Evolutionary conservation across 2,797 vertebrate species (phyloP), one percentile per base, ranked within the genome.

Genomic region (Leuciscus waleckii): DNA sequence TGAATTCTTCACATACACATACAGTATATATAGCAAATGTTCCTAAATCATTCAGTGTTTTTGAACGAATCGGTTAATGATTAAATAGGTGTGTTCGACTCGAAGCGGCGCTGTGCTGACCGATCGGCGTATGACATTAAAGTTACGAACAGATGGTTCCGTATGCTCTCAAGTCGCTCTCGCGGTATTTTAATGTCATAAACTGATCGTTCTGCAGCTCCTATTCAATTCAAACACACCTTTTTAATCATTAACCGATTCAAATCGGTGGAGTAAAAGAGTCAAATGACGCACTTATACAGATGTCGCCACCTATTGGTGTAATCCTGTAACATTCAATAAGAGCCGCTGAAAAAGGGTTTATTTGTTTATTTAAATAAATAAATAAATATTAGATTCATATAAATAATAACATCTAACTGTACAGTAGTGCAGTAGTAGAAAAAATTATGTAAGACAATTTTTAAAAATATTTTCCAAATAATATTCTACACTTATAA

Each of bases 291-390:
- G 37, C 49, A 23, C 73, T 76, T 21, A 14, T 56, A 23, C 13
- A 56, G 32, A 16, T 37, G 21, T n/a, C 32, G 2, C 74, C 32
- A 76, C 49, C 74, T 76, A 76, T 35, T 56, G 32, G 11, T 14
- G 13, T 39, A 76, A 39, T 17, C 74, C 16, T 77, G 51, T 26
- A 77, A 77, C 49, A 37, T n/a, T 1, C 5, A 75, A 1, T 6
- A 54, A 75, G 29, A 75, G 5, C 10, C 19, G 2, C 19, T 23
- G 19, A 76, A n/a, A 76, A 76, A 63, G 61, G 16, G 4, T 10
- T 49, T 51, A 19, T 49, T 74, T 49, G n/a, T 70, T 41, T 14
- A 41, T 23, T 70, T 13, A 68, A 71, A 71, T 69, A 70, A 71
- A 29, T 49, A 10, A 19, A 73, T 19, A 11, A 2, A 21, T 32